Base-by-base conservation (phyloP, 1,140 invertebrate genomes). In the Drosophila auraria region DNA sequence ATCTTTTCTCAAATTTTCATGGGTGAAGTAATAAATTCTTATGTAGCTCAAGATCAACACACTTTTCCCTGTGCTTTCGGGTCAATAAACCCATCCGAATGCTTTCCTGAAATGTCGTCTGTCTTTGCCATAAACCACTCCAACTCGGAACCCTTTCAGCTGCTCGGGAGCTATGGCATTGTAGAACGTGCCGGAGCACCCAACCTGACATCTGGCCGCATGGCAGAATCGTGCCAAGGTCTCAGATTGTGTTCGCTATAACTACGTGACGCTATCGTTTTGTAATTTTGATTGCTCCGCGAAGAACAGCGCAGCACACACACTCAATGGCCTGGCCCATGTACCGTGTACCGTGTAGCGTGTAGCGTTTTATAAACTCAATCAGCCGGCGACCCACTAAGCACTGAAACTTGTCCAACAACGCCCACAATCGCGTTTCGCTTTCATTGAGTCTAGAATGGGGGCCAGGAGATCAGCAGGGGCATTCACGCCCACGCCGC, bases 221-320 rank as follows among this genome's bases (percentile, higher is more conserved):
- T 83, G 77, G 65, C 71, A 80, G 84, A 89, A 89, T 89, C 84
- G 84, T 90, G 84, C 86, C 84, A 89, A 89, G 84, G 84, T 89
- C 84, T 89, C 78, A 72, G 78, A 89, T 89, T 89, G 65, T 81
- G 49, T 90, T 90, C 86, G 53, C 51, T 65, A 69, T 84, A 90
- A 84, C 81, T 90, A 89, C 82, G 84, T 89, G 84, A 83, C 66
- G 78, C 83, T 84, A 87, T 87, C 84, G 74, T 77, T 65, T 68
- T 71, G 51, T 66, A 77, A 79, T 79, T 78, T 79, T 79, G 75
- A 79, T 78, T 79, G 76, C 75, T 62, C 49, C 53, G 59, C 75
- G 42, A 68, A 82, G 58, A 68, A 72, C 65, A 40, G 40, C 44
- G 61, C 23, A 50, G 61, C 25, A 47, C 45, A 63, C 42, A 62